Conservation (phyloP, 2,113 vertebrate genomes). For the Myrmecophaga tridactyla region DNA sequence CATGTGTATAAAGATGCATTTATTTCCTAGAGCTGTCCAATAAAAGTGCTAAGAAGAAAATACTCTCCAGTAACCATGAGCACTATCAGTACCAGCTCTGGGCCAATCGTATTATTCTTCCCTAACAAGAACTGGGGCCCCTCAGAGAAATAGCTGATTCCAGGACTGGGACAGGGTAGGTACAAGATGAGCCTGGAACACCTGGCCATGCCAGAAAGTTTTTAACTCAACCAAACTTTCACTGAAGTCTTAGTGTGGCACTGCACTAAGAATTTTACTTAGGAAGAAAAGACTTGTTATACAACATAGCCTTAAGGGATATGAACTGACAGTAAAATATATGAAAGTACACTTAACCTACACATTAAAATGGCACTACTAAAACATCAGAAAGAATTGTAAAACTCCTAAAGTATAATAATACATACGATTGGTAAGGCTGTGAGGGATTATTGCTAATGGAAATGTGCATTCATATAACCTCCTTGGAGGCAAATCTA, state of each 20-base stretch:
- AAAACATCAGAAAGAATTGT: neutral
- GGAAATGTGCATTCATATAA: neutral
- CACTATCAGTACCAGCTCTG: neutral
- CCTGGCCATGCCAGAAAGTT: neutral
- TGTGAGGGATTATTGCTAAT: constrained; percentile 16
- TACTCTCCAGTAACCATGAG: neutral
- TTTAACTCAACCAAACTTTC: neutral
- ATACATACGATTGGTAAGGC: neutral
- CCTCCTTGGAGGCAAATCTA: neutral
- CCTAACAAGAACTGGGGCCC: neutral
- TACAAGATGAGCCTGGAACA: neutral
- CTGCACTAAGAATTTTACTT: neutral
- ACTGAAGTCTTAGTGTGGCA: constrained; percentile 20
- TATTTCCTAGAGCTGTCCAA: neutral
- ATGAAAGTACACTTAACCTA: constrained; percentile 24
- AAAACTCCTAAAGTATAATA: constrained; percentile 11
- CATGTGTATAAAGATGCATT: neutral
- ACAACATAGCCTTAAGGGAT: neutral
- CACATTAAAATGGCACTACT: neutral
- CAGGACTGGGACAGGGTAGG: neutral
- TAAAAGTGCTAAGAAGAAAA: constrained; percentile 10
- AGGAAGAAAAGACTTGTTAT: neutral
- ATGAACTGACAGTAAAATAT: neutral
- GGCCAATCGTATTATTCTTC: neutral
- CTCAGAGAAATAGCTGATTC: constrained; percentile 5